Percentiles rank a stretch among this genome's conserved stretches.
Evolutionary conservation across 2,113 vertebrate genomes (phyloP).

Genomic region (Natator depressus): DNA sequence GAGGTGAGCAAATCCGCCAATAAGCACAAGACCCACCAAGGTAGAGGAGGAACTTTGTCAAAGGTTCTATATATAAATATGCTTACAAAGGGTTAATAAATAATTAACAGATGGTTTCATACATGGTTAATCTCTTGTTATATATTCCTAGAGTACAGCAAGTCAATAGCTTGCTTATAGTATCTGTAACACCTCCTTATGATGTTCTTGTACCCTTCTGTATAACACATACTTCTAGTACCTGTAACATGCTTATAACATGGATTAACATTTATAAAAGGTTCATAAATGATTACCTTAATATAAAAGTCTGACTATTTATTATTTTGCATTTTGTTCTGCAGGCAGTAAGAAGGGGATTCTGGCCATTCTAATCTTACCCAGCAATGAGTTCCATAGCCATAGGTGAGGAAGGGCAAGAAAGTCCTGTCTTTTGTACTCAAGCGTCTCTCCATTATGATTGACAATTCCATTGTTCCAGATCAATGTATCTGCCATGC

Average conservation of each 20-base stretch:
- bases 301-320: neutral
- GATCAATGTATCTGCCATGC: neutral
- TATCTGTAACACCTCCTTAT: neutral
- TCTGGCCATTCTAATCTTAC: neutral
- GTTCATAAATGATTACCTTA: neutral
- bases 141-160: neutral
- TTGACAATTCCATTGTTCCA: neutral
- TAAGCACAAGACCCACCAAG: too few relatives aligned
- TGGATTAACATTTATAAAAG: neutral
- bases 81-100: too few relatives aligned
- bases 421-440: neutral
- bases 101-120: neutral
- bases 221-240: neutral
- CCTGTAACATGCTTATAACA: neutral
- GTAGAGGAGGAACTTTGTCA: too few relatives aligned
- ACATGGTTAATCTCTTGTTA: neutral
- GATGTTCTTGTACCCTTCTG: neutral
- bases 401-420: neutral
- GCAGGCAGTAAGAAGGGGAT: neutral
- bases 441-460: neutral
- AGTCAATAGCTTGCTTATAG: neutral
- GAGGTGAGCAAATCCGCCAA: too few relatives aligned
- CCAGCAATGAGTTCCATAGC: neutral
- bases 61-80: too few relatives aligned
- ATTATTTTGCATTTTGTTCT: neutral